Conservation (phyloP, 2,113 vertebrate species). For the Onychorhynchus coronatus region DNA sequence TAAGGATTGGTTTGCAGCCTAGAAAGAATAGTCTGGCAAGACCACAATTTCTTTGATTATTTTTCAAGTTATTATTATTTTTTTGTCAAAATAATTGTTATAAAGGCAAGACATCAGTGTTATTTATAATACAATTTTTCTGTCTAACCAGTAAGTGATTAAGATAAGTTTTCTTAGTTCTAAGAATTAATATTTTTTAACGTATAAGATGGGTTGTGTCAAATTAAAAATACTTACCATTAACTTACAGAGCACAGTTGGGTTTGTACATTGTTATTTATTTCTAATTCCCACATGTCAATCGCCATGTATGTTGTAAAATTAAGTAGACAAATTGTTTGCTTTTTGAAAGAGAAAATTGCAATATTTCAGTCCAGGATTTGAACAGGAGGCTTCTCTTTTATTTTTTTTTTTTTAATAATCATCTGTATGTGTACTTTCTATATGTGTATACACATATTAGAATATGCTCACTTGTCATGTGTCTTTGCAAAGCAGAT, state of each 20-base stretch:
- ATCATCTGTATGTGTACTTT: neutral
- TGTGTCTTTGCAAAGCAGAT: slow-evolving; percentile 37
- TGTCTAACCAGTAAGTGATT: neutral
- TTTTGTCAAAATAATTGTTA: neutral
- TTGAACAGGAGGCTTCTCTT: neutral
- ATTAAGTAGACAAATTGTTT: neutral
- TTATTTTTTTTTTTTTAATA: neutral
- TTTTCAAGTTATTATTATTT: neutral
- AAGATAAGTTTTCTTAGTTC: neutral
- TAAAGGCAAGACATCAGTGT: neutral
- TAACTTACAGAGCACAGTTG: neutral
- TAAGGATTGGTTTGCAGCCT: neutral
- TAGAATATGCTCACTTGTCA: neutral
- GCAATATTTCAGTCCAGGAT: neutral
- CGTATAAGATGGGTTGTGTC: neutral
- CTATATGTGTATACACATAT: neutral
- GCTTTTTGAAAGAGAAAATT: neutral
- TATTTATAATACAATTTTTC: neutral
- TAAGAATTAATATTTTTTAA: neutral
- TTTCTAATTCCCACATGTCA: neutral
- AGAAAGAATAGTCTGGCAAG: neutral
- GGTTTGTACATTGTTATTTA: neutral
- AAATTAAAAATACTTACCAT: neutral
- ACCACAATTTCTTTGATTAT: neutral
- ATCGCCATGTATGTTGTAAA: neutral